phyloP scores from a whole-genome alignment of 1,140 invertebrate species.

The Meloidogyne floridensis region DNA sequence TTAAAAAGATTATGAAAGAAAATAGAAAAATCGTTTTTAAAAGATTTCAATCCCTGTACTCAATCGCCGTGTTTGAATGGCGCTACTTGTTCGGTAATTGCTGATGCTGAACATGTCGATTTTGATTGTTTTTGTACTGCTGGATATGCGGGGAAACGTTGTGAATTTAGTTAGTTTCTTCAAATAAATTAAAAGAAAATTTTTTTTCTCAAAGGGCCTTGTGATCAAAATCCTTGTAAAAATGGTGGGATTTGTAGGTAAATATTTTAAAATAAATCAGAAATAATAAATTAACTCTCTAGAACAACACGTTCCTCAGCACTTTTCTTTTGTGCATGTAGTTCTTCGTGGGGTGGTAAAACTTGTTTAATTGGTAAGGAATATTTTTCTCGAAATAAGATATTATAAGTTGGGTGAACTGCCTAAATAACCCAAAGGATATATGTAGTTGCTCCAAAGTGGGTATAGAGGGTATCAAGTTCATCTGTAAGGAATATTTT shows the following conservation, averaged over 20 bases:
- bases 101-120: slow-evolving; percentile 12
- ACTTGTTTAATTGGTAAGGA: slow-evolving; percentile 32
- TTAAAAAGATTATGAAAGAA: too few relatives aligned
- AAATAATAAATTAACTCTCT: background rate
- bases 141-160: slow-evolving; percentile 34
- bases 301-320: slow-evolving; percentile 31
- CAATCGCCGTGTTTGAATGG: slow-evolving; percentile 39
- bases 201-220: slow-evolving; percentile 22
- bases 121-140: slow-evolving; percentile 47
- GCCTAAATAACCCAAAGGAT: too few relatives aligned
- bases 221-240: slow-evolving; percentile 44
- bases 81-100: slow-evolving; percentile 37
- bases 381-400: too few relatives aligned
- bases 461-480: too few relatives aligned
- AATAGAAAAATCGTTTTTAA: background rate
- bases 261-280: background rate
- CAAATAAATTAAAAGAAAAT: background rate
- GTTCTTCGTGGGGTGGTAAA: slow-evolving; percentile 39
- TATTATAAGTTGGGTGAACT: too few relatives aligned
- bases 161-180: slow-evolving; percentile 35
- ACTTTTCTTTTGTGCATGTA: slow-evolving; percentile 45
- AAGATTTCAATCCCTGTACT: slow-evolving; percentile 44
- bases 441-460: too few relatives aligned
- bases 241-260: slow-evolving; percentile 40
- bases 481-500: slow-evolving; percentile 8